Evolutionary conservation across 2,113 vertebrate species (phyloP), one percentile per base, ranked within the genome.

Genomic region (Tragelaphus imberbis): DNA sequence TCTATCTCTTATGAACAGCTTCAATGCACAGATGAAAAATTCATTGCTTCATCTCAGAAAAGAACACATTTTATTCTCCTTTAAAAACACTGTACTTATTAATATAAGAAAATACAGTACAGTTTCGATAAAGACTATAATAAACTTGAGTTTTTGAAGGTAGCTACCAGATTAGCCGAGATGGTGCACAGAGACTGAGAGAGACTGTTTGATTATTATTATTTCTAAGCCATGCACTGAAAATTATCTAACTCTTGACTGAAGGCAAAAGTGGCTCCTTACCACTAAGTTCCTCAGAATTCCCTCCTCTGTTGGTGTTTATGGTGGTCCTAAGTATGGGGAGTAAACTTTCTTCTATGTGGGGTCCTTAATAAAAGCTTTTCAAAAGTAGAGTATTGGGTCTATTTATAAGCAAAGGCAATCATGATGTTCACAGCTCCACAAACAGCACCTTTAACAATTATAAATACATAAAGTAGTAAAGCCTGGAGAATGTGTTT

Each of bases 31-130:
- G 59, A 82, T 75, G 75, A 71, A 87, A 94, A 91, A 15, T 17
- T 80, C 84, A 84, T 63, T 63, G 51, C 11, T 91, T 96, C 12
- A 59, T 28, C 40, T 86, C 47, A 82, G 65, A 40, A 88, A 30
- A 27, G 75, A 91, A 90, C 68, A 61, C 21, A 84, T 40, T 85
- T 97, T 51, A 30, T 44, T 96, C 88, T 87, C 55, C 87, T 95
- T 86, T 16, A 88, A 71, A 93, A 88, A 36, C 4, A 61, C 13
- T 90, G 14, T 61, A 59, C 28, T 94, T 95, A 58, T 61, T 90
- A 92, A 79, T 63, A 28, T 51, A 97, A 97, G 85, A 91, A 95
- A 96, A 94, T 47, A 71, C 40, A 95, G 82, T 40, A 15, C 4
- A 40, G 53, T 75, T 97, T 90, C 49, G 30, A 97, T 47, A 79